Evolutionary conservation across 2,888 invertebrate species (phyloP).

Genomic region (Oscheius sp.): DNA sequence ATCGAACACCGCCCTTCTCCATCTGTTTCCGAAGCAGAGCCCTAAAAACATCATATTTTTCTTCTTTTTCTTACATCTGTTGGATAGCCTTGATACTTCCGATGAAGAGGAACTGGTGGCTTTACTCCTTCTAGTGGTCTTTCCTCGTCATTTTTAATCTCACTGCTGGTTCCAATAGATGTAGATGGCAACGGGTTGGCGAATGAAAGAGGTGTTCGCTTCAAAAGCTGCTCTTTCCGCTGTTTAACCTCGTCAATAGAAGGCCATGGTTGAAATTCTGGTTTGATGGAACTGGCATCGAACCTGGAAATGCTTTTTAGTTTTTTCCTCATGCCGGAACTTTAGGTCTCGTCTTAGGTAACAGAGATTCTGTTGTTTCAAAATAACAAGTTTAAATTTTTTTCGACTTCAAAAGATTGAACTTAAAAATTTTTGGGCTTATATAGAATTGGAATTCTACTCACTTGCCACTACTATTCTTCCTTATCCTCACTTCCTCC

Average conservation of each 20-base stretch:
- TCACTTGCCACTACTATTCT: slow-evolving; percentile 10
- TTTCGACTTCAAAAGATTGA: too few species aligned
- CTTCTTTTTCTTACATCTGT: neutral
- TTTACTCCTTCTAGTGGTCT: too few species aligned
- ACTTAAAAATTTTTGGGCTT: neutral
- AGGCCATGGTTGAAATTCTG: slow-evolving; percentile 68
- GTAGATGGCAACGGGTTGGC: slow-evolving; percentile 7
- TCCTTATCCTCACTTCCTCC: neutral
- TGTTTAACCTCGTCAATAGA: slow-evolving; percentile 64
- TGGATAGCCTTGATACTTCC: slow-evolving; percentile 23
- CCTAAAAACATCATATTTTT: neutral
- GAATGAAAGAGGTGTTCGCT: slow-evolving; percentile 27
- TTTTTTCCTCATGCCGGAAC: too few species aligned
- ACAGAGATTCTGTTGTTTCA: neutral
- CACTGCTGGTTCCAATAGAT: slow-evolving; percentile 10
- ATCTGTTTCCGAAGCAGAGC: slow-evolving; percentile 16
- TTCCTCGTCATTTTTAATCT: neutral
- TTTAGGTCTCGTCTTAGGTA: too few species aligned
- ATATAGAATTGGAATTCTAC: neutral
- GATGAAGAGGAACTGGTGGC: slow-evolving; percentile 28
- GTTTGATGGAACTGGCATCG: slow-evolving; percentile 35
- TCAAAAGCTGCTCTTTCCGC: slow-evolving; percentile 38
- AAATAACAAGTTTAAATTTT: neutral
- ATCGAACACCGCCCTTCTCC: slow-evolving; percentile 9
- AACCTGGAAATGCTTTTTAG: slow-evolving; percentile 9